Evolutionary conservation across 2,113 vertebrate species (phyloP).

Genomic region (Dicaeum eximium): DNA sequence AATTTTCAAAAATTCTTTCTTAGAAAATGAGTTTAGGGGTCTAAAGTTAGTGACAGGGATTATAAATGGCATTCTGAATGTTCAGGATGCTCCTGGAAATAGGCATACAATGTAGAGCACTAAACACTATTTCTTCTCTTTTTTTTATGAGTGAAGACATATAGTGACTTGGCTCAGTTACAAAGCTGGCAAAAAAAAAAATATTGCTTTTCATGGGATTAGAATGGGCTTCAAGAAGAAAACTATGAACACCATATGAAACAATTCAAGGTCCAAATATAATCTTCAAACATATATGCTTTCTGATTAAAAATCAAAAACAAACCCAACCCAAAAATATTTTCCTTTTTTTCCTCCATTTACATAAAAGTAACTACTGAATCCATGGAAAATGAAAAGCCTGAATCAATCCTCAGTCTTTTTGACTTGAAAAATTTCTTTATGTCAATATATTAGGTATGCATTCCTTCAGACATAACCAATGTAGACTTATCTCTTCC

Average conservation of each 20-base stretch:
- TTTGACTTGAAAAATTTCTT: background rate
- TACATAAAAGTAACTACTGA: background rate
- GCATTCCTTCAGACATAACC: background rate
- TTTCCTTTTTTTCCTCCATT: accelerated
- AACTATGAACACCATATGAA: background rate
- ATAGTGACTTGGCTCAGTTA: background rate
- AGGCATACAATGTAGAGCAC: background rate
- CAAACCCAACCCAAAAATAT: accelerated
- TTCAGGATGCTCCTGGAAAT: background rate
- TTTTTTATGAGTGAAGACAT: background rate
- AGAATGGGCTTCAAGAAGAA: background rate
- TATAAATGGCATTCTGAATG: background rate
- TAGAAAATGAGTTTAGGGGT: background rate
- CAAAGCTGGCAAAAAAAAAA: background rate
- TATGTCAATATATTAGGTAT: background rate
- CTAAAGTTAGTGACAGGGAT: background rate
- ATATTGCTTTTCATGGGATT: background rate
- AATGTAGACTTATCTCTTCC: background rate
- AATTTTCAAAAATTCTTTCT: background rate
- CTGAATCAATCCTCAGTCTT: background rate
- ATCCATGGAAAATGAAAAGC: background rate
- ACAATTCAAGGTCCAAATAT: background rate
- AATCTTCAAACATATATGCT: background rate
- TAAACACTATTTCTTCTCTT: background rate
- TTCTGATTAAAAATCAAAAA: background rate